phyloP scores from a whole-genome alignment of 2,797 vertebrate species.

The Todus mexicanus region DNA sequence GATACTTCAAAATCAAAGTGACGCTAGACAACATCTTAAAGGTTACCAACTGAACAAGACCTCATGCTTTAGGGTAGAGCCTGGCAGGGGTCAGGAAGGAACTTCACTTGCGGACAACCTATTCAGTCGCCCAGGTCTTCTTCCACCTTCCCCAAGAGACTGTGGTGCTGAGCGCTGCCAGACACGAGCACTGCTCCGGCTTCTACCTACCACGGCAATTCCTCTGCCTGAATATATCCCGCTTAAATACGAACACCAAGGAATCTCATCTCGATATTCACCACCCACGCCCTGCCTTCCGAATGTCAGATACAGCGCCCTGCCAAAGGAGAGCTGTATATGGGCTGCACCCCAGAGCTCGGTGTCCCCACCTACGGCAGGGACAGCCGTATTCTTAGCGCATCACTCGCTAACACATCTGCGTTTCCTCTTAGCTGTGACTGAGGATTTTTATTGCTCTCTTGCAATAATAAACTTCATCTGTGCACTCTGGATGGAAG shows the following conservation, averaged over 20 bases:
- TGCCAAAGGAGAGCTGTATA: constrained; percentile 10
- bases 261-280: constrained; percentile 28
- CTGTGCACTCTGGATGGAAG: not conserved
- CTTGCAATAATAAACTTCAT: not conserved
- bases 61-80: constrained; percentile 40
- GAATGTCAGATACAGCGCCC: not conserved
- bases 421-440: not conserved
- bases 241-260: constrained; percentile 36
- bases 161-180: not conserved
- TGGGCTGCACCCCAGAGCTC: not conserved
- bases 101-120: not conserved
- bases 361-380: not conserved
- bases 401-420: not conserved
- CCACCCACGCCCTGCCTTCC: constrained; percentile 52
- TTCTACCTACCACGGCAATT: not conserved
- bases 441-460: not conserved
- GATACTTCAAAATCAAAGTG: not conserved
- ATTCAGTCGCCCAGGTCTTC: not conserved
- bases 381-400: constrained; percentile 39
- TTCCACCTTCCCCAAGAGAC: not conserved
- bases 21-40: not conserved
- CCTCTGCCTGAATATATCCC: not conserved
- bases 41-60: constrained; percentile 13
- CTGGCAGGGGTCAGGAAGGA: not conserved
- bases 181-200: not conserved